Conservation (phyloP, 2,797 vertebrate genomes). For the Limnodromus scolopaceus region DNA sequence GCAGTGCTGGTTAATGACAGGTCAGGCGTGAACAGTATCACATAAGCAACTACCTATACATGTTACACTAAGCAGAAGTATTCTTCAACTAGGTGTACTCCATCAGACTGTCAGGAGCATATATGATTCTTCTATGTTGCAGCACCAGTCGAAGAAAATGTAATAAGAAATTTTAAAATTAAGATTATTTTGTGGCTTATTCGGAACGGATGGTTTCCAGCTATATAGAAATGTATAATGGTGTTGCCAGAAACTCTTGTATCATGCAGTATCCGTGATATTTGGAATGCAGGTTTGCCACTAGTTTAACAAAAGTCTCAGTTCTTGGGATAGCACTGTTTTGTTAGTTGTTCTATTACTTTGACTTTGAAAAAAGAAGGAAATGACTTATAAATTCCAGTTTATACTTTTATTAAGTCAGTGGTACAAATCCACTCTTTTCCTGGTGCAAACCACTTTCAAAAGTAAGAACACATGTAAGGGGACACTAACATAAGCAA, state of each 20-base stretch:
- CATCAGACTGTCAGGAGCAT: neutral
- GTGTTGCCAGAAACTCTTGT: neutral
- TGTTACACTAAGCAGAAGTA: neutral
- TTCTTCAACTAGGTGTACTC: neutral
- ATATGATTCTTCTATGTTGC: neutral
- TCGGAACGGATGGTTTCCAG: neutral
- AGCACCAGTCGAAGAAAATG: neutral
- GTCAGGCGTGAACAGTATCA: neutral
- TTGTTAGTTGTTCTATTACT: neutral
- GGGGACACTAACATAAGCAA: neutral
- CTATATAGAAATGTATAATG: neutral
- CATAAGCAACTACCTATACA: neutral
- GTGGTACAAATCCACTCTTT: neutral
- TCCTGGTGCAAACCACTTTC: neutral
- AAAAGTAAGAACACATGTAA: neutral
- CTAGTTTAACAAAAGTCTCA: neutral
- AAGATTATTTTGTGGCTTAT: neutral
- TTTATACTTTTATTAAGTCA: neutral
- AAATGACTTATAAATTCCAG: neutral
- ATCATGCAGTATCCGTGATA: neutral
- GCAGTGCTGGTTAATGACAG: neutral
- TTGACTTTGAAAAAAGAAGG: neutral
- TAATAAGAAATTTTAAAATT: neutral
- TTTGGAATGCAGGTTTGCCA: neutral
- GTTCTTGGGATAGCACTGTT: neutral